Percentiles rank a stretch among this genome's conserved stretches.
Conservation (phyloP, 2,113 vertebrate genomes). For the Phyllostomus discolor region DNA sequence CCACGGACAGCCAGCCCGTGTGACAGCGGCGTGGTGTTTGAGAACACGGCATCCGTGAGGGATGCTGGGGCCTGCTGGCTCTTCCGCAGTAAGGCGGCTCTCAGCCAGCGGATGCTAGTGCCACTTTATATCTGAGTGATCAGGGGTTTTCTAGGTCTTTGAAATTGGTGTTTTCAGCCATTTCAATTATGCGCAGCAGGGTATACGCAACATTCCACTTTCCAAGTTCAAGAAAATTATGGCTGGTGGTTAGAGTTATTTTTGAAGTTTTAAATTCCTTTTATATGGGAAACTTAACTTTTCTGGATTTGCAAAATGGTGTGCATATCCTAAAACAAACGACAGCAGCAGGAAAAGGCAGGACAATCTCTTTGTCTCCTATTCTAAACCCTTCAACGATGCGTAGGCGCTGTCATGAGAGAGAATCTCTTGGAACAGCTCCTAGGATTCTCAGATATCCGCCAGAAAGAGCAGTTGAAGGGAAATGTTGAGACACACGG, state of each 20-base stretch:
- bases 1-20: not conserved
- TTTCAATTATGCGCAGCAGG: not conserved
- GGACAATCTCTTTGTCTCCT: not conserved
- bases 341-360: not conserved
- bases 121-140: not conserved
- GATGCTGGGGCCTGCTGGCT: not conserved
- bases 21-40: not conserved
- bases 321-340: not conserved
- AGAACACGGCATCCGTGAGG: not conserved
- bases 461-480: not conserved
- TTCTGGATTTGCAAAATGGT: not conserved
- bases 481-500: not conserved
- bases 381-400: not conserved
- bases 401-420: not conserved
- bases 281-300: not conserved
- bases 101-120: conserved; percentile 42
- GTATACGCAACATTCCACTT: not conserved
- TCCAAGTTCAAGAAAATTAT: not conserved
- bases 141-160: not conserved
- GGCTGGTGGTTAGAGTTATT: not conserved
- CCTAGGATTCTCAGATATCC: not conserved
- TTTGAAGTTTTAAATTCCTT: not conserved
- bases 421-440: not conserved
- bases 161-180: not conserved
- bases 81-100: conserved; percentile 69